Base-by-base conservation (phyloP, 1,140 invertebrate species). In the Campoletis sonorensis region DNA sequence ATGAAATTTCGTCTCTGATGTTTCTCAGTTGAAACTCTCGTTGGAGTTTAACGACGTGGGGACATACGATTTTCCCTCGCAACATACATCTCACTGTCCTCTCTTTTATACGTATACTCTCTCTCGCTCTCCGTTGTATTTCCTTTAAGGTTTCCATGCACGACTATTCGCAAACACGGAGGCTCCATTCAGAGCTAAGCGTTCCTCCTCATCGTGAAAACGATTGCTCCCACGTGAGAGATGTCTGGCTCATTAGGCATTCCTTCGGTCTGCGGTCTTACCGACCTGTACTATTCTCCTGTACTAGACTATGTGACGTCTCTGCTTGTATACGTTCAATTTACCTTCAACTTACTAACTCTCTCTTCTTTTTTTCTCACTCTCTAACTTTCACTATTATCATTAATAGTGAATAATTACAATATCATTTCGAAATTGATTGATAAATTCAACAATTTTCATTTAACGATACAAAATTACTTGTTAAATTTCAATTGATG, bases 211-310 rank as follows among this genome's bases (percentile, higher is more conserved):
- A 81, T 83, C 82, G 81, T 84, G 84, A 85, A 85, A 88, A 87
- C 84, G 84, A 88, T 87, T 84, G 82, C 86, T 87, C 85, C 84
- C 82, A 86, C 85, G 82, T 82, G 76, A 78, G 86, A 87, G 84
- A 87, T 85, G 87, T 87, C 88, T 87, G 84, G 79, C 87, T 88
- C 88, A 88, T 89, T 87, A 88, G 84, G 80, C 85, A 88, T 88
- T 89, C 88, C 87, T 87, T 87, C 84, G 85, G 88, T 88, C 84
- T 86, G 85, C 81, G 85, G 51, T 77, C 73, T 77, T 78, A 33
- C 33, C 76, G 51, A 77, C 26, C 73, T 37, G 49, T 77, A 49
- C 23, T 26, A 13, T 26, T 23, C 21, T 27, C 21, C 18, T 10
- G 21, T 58, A 11, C n/a, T 26, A 26, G n/a, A 26, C n/a, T 64